Evolutionary conservation across 1,140 invertebrate genomes (phyloP).

Genomic region (Aphelinus certus): DNA sequence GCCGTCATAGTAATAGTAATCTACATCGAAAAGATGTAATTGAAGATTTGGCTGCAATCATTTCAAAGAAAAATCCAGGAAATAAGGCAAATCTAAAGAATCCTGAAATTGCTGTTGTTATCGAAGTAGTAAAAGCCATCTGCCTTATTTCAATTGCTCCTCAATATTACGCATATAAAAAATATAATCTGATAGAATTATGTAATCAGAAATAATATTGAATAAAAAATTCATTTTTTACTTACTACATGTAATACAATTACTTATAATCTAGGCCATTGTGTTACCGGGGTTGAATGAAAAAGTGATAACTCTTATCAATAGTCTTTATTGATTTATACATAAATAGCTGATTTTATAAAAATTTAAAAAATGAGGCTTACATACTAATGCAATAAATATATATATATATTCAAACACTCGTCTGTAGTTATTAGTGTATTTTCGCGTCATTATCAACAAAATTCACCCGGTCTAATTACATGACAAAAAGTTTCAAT

Average conservation of each 20-base stretch:
- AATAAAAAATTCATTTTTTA: too few species aligned
- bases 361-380: too few species aligned
- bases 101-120: conserved; percentile 78
- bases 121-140: conserved; percentile 78
- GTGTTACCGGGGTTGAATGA: too few species aligned
- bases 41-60: conserved; percentile 74
- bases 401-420: not conserved
- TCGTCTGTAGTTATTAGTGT: conserved; percentile 6
- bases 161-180: conserved; percentile 74
- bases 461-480: not conserved
- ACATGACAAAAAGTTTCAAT: conserved; percentile 25
- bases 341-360: too few species aligned
- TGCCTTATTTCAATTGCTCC: conserved; percentile 75
- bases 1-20: conserved; percentile 80
- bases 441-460: not conserved
- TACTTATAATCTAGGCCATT: too few species aligned
- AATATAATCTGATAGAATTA: conserved; percentile 75
- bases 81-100: conserved; percentile 82
- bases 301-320: too few species aligned
- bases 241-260: too few species aligned
- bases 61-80: conserved; percentile 72
- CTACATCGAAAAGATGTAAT: conserved; percentile 77
- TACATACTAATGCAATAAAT: conserved; percentile 18
- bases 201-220: conserved; percentile 48
- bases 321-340: too few species aligned